phyloP scores from a whole-genome alignment of 2,113 vertebrate species.

The Cyprinodon variegatus region DNA sequence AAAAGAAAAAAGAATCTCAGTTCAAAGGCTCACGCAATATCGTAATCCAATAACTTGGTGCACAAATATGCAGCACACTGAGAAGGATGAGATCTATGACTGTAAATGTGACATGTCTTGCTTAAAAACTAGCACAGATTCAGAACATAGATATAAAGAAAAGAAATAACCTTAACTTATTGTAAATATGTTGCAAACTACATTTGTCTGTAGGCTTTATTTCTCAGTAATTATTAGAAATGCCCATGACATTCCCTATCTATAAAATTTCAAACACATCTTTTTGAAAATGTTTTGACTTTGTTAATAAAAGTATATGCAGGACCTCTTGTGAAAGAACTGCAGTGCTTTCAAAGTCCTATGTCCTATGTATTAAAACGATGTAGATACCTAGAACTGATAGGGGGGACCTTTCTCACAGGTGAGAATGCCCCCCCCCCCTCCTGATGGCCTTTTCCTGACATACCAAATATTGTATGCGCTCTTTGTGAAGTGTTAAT shows the following conservation, averaged over 20 bases:
- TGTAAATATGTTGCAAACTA: background rate
- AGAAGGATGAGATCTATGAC: slow-evolving; percentile 61
- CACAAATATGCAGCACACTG: slow-evolving; percentile 38
- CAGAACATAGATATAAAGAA: slow-evolving; percentile 6
- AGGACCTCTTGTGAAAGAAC: slow-evolving; percentile 6
- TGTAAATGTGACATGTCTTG: slow-evolving; percentile 68
- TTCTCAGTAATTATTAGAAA: background rate
- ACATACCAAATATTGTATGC: background rate
- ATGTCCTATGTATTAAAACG: background rate
- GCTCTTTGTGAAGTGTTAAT: slow-evolving; percentile 1
- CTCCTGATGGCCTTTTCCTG: slow-evolving; percentile 19
- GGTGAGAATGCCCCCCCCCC: background rate
- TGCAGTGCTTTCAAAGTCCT: slow-evolving; percentile 7
- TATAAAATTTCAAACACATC: background rate
- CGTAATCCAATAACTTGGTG: slow-evolving; percentile 62
- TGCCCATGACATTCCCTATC: background rate
- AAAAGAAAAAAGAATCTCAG: slow-evolving; percentile 40
- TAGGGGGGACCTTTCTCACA: no score
- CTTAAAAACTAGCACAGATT: slow-evolving; percentile 28
- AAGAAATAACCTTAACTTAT: background rate
- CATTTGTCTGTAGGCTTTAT: background rate
- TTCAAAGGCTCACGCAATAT: slow-evolving; percentile 34
- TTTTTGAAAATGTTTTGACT: slow-evolving; percentile 21
- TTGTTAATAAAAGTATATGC: background rate
- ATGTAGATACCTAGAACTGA: slow-evolving; percentile 4